phyloP scores from a whole-genome alignment of 2,113 vertebrate species.

The Acinonyx jubatus region DNA sequence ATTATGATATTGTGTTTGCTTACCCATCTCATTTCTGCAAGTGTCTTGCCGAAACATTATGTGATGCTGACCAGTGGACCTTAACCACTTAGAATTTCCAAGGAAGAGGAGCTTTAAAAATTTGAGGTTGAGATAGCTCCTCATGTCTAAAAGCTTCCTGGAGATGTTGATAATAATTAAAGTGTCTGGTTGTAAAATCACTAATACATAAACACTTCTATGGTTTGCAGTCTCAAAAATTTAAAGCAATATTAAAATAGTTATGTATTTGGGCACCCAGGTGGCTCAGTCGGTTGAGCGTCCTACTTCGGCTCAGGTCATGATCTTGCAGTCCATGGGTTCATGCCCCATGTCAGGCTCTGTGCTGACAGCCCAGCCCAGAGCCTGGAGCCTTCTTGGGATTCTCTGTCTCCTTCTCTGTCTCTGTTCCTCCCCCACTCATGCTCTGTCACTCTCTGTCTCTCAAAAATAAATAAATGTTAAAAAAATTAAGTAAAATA shows the following conservation, averaged over 20 bases:
- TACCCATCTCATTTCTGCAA: background rate
- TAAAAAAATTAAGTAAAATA: no score
- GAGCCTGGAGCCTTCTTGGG: no score
- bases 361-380: no score
- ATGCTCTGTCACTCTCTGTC: no score
- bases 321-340: no score
- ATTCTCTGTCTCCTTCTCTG: no score
- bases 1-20: slow-evolving; percentile 4
- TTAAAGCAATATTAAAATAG: background rate
- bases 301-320: no score
- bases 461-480: no score
- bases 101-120: background rate
- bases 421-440: no score
- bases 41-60: background rate
- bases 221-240: background rate
- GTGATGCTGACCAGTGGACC: background rate
- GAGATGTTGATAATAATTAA: background rate
- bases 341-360: no score
- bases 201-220: background rate
- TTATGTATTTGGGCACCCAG: background rate
- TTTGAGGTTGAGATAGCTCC: background rate
- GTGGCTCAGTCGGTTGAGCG: no score
- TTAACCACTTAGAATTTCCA: background rate
- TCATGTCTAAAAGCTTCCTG: background rate
- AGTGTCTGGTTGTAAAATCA: background rate